phyloP scores from a whole-genome alignment of 35 echinoderm and acorn worm genomes.

The Patiria miniata region DNA sequence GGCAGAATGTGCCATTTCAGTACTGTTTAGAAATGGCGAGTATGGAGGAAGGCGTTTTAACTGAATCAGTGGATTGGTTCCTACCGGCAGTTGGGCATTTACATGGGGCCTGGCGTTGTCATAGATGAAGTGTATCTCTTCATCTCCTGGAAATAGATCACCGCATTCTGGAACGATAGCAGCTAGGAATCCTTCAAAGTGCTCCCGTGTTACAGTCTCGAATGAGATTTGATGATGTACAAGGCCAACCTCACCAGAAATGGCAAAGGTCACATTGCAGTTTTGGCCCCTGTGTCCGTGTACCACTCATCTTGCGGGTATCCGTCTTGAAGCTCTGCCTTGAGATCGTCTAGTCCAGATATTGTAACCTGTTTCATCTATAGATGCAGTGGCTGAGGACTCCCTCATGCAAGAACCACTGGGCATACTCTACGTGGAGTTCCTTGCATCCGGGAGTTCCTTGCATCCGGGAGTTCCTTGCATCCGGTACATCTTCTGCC shows the following conservation, averaged over 20 bases:
- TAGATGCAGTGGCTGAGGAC: too few species aligned
- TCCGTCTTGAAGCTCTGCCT: constrained; percentile 2
- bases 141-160: neutral
- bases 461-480: too few species aligned
- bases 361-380: constrained; percentile 29
- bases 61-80: constrained; percentile 10
- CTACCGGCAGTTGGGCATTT: neutral
- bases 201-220: constrained; percentile 8
- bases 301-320: constrained; percentile 27
- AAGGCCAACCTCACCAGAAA: constrained; percentile 13
- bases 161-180: neutral
- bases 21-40: constrained; percentile 33
- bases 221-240: constrained; percentile 27
- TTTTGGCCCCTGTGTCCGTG: constrained; percentile 22
- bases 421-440: too few species aligned
- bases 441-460: too few species aligned
- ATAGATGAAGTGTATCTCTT: constrained; percentile 9
- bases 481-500: too few species aligned
- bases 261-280: constrained; percentile 23
- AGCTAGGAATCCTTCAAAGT: constrained; percentile 7
- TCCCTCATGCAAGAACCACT: too few species aligned
- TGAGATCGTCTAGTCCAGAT: constrained; percentile 15
- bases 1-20: constrained; percentile 43
- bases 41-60: constrained; percentile 6
- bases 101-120: constrained; percentile 40